Evolutionary conservation across 2,888 invertebrate species (phyloP), one percentile per base, ranked within the genome.

Genomic region (Mimumesa dahlbomi): DNA sequence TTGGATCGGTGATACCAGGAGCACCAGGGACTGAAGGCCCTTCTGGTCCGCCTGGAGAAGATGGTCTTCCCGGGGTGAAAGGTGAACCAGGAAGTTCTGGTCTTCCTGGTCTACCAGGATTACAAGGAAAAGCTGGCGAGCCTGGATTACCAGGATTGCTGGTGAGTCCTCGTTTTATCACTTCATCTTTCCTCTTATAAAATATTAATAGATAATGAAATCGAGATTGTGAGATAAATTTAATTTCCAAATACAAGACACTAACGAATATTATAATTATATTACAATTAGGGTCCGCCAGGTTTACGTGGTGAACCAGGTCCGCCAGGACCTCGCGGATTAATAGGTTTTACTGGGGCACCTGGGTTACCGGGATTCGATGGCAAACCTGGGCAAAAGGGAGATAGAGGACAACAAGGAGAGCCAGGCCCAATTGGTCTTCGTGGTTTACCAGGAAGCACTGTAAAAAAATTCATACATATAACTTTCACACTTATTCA

Each of bases 41-140:
- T 45, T 92, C 93, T 0, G 93, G 93, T 25, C 87, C 91, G n/a
- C 90, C 92, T 0, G 93, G 94, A 83, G 96, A 96, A 0, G 90
- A 94, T 2, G 95, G 96, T 0, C 83, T 93, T 14, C 91, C 92
- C 34, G 96, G 96, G 0, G 93, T 93, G 59, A 91, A 94, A 84
- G 96, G 96, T 16, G 94, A 94, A 80, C 89, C 93, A 2, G 96
- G 96, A 46, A 89, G 70, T 18, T 73, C 89, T 90, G 91, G 75
- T 56, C 61, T 76, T 43, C 82, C 85, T 11, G 90, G 90, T 0
- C 90, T 91, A 22, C 89, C 92, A 68, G 94, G 95, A 5, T 84
- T 91, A n/a, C 92, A 93, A 7, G 95, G 95, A 2, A 90, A 92
- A 0, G 91, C 93, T 71, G 95, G 95, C 22, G 84, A 91, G 29